phyloP scores from a whole-genome alignment of 2,888 invertebrate genomes.

The Strigamia crassipes region DNA sequence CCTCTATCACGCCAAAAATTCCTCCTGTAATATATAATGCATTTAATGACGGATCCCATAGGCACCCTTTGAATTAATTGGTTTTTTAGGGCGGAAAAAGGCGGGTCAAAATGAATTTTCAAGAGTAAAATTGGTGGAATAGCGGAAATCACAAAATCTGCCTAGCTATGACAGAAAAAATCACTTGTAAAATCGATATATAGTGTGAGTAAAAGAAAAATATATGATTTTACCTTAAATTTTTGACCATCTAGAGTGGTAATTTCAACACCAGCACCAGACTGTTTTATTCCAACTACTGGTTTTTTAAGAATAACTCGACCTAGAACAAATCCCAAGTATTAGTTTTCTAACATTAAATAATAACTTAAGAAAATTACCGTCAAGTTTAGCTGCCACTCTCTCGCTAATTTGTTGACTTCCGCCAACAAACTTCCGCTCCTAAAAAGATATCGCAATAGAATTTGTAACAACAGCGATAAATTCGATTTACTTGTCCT shows the following conservation, averaged over 20 bases:
- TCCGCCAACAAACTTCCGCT: slow-evolving; percentile 58
- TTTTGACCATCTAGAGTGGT: slow-evolving; percentile 51
- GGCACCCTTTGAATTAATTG: slow-evolving; percentile 58
- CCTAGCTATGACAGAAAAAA: slow-evolving; percentile 44
- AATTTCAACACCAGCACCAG: slow-evolving; percentile 43
- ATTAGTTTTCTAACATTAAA: neutral
- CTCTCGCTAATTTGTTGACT: slow-evolving; percentile 56
- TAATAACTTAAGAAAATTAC: slow-evolving; percentile 50
- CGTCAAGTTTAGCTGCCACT: slow-evolving; percentile 55
- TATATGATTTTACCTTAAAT: slow-evolving; percentile 1
- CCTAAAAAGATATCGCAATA: slow-evolving; percentile 52
- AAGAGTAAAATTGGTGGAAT: slow-evolving; percentile 57
- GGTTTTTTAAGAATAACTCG: slow-evolving; percentile 50
- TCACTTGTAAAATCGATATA: neutral
- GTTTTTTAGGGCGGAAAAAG: slow-evolving; percentile 56
- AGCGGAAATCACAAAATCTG: slow-evolving; percentile 57
- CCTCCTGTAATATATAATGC: slow-evolving; percentile 58
- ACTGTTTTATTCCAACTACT: slow-evolving; percentile 49
- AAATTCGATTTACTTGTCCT: slow-evolving; percentile 53
- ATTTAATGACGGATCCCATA: slow-evolving; percentile 61
- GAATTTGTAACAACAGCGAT: neutral
- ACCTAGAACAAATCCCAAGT: slow-evolving; percentile 16
- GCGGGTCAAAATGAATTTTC: slow-evolving; percentile 58
- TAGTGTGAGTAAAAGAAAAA: neutral
- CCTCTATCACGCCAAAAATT: slow-evolving; percentile 60